Percentiles rank a stretch among this genome's conserved stretches.
phyloP scores from a whole-genome alignment of 2,888 invertebrate genomes.

The Periphyllus acericola region DNA sequence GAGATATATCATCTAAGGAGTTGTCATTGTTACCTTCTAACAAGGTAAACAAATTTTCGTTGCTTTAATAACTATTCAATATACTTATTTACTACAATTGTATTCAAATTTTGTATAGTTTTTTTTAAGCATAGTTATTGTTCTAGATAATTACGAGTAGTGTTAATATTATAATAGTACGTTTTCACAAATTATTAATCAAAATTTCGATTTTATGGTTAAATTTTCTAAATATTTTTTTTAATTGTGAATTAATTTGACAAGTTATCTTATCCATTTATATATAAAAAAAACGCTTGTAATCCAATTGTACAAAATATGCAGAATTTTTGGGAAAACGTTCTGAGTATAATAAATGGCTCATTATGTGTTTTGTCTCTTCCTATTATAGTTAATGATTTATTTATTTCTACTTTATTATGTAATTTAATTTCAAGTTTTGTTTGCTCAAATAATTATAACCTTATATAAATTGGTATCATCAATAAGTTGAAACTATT shows the following conservation, averaged over 20 bases:
- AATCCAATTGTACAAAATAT: background rate
- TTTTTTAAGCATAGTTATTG: conserved; percentile 22
- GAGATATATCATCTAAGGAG: conserved; percentile 54
- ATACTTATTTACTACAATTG: conserved; percentile 33
- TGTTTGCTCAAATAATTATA: conserved; percentile 16
- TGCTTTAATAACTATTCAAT: conserved; percentile 48
- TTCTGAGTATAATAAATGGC: conserved; percentile 29
- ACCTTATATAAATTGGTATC: background rate
- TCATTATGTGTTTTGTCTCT: conserved; percentile 37
- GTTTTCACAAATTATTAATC: conserved; percentile 41
- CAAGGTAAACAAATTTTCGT: conserved; percentile 57
- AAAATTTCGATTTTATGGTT: background rate
- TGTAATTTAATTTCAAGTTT: conserved; percentile 8
- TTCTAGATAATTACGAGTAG: background rate
- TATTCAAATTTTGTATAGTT: conserved; percentile 6
- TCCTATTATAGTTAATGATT: conserved; percentile 3
- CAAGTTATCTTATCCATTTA: background rate
- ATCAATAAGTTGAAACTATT: background rate
- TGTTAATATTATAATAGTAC: conserved; percentile 35
- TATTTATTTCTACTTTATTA: conserved; percentile 1
- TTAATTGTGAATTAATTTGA: background rate
- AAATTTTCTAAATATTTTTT: background rate
- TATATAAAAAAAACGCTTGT: background rate
- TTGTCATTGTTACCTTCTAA: conserved; percentile 61
- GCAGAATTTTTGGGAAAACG: conserved; percentile 53